Conservation (phyloP, 2,888 invertebrate genomes). For the Thera obeliscata region DNA sequence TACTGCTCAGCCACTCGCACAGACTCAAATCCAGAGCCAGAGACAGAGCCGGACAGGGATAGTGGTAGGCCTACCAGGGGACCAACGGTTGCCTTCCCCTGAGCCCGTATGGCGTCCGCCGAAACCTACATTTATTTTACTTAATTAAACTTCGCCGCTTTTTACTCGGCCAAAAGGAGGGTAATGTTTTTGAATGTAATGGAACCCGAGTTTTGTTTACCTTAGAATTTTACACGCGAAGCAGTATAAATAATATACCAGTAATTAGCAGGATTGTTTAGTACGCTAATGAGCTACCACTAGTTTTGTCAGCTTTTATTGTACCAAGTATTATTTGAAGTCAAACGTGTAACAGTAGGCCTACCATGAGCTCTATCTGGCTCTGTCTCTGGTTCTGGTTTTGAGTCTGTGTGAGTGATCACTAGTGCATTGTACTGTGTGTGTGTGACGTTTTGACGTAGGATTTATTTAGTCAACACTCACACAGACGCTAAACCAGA, state of each 20-base stretch:
- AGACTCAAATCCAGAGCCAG: no score
- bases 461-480: no score
- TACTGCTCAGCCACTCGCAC: no score
- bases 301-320: background rate
- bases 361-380: no score
- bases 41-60: no score
- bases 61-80: no score
- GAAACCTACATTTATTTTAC: conserved; percentile 26
- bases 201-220: conserved; percentile 30
- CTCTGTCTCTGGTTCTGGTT: no score
- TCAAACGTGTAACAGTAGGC: no score
- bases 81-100: background rate
- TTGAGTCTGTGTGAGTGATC: no score
- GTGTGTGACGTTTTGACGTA: no score
- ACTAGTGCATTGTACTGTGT: no score
- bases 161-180: background rate
- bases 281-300: conserved; percentile 7
- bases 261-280: conserved; percentile 30
- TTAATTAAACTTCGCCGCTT: conserved; percentile 31
- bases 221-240: conserved; percentile 19
- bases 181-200: conserved; percentile 14
- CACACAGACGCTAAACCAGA: no score
- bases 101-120: conserved; percentile 10
- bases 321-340: background rate
- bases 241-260: conserved; percentile 20